These are phyloP conservation scores for Teleogryllus oceanicus DNA, from an alignment of 2,888 invertebrate genomes.

Conservation along the genomic window DNA sequence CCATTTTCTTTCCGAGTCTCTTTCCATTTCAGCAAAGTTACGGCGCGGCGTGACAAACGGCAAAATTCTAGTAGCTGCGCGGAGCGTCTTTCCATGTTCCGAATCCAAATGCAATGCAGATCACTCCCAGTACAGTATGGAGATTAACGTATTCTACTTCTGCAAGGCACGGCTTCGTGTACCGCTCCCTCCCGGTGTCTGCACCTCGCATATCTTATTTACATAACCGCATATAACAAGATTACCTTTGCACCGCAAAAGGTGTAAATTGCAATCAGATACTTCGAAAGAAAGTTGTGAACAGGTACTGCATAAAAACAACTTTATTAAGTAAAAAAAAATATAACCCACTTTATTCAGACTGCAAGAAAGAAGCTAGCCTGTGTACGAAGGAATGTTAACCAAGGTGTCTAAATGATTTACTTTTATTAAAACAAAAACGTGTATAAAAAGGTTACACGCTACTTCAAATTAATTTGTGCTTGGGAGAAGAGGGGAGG, in stretches of 20 bases:
- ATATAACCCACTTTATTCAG: background rate
- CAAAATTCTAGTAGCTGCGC: too few species aligned
- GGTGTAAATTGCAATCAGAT: constrained; percentile 4
- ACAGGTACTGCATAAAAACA: background rate
- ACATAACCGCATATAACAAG: constrained; percentile 9
- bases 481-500: too few species aligned
- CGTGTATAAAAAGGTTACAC: background rate
- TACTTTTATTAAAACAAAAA: background rate
- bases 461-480: background rate
- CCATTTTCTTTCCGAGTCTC: too few species aligned
- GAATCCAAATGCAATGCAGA: too few species aligned
- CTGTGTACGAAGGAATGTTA: background rate
- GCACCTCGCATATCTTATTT: background rate
- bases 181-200: background rate
- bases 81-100: too few species aligned
- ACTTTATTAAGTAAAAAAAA: background rate
- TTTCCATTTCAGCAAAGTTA: too few species aligned
- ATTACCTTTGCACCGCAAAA: background rate
- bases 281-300: background rate
- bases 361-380: background rate
- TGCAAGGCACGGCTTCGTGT: too few species aligned
- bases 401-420: constrained; percentile 7
- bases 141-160: too few species aligned
- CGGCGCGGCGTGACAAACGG: too few species aligned
- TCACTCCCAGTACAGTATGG: too few species aligned